A percentile compares a stretch with the other conserved stretches of the same genome.
These are phyloP conservation scores for Henicopernis longicauda DNA, from an alignment of 2,113 vertebrate genomes.

Conservation along the genomic window DNA sequence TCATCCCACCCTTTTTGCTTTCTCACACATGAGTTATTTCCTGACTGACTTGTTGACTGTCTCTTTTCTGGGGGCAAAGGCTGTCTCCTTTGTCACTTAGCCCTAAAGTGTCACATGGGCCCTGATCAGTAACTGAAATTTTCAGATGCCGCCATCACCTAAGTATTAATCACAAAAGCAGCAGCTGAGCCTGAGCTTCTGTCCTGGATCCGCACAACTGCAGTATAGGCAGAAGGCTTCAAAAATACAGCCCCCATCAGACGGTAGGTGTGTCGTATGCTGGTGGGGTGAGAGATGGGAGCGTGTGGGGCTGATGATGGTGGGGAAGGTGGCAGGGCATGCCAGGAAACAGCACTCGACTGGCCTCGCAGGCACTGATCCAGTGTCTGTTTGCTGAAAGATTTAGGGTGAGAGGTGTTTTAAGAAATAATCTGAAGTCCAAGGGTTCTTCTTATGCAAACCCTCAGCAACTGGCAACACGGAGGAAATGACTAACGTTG, in stretches of 20 bases:
- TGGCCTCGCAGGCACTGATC: rapidly evolving
- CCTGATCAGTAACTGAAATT: not conserved
- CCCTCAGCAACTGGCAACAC: constrained; percentile 35
- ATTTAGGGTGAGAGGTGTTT: not conserved
- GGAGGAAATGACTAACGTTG: constrained; percentile 42
- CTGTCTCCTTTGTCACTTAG: not conserved
- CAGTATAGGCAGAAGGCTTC: not conserved
- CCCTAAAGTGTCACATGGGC: not conserved
- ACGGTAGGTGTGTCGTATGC: rapidly evolving
- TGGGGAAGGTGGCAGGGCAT: not conserved
- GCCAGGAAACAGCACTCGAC: not conserved
- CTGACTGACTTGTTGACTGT: not conserved
- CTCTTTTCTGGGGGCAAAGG: not conserved
- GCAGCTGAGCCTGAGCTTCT: not conserved
- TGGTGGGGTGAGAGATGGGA: not conserved
- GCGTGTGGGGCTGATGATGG: rapidly evolving
- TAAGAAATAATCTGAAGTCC: constrained; percentile 61
- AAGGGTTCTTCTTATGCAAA: constrained; percentile 62
- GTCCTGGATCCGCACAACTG: not conserved
- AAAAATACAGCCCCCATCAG: not conserved
- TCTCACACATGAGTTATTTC: not conserved
- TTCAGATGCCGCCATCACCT: not conserved
- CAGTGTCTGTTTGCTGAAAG: not conserved
- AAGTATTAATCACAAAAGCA: not conserved
- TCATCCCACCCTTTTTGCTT: not conserved